Conservation (phyloP, 2,113 vertebrate genomes). For the Ciconia boyciana region DNA sequence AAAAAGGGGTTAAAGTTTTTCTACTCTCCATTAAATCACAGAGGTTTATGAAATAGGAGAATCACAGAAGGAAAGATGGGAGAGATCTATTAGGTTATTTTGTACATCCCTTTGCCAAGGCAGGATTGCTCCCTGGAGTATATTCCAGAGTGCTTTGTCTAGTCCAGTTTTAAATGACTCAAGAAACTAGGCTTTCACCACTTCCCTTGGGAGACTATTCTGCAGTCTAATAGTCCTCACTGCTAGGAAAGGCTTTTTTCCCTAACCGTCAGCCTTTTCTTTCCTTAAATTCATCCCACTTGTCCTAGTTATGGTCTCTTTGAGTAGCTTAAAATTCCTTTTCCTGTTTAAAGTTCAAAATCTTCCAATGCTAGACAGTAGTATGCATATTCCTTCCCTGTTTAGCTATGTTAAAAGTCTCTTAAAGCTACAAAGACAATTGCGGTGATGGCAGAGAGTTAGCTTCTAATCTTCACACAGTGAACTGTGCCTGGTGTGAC, state of each 20-base stretch:
- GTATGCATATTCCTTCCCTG: background rate
- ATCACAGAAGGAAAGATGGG: conserved; percentile 5
- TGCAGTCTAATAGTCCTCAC: conserved; percentile 46
- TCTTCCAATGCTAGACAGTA: background rate
- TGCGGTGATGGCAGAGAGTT: background rate
- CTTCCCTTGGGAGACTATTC: conserved; percentile 45
- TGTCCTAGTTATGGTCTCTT: background rate
- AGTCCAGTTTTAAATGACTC: conserved; percentile 48
- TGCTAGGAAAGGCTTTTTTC: conserved; percentile 29
- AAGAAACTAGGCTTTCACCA: conserved; percentile 48
- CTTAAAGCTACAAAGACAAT: background rate
- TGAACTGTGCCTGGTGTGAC: background rate
- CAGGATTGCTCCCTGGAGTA: conserved; percentile 43
- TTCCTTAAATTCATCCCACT: conserved; percentile 35
- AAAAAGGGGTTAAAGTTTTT: conserved; percentile 49
- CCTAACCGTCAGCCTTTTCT: conserved; percentile 18
- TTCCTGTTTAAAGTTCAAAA: background rate
- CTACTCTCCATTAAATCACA: conserved; percentile 18
- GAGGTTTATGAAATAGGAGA: conserved; percentile 18
- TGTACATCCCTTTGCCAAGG: conserved; percentile 47
- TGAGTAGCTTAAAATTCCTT: background rate
- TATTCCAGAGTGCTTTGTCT: conserved; percentile 54
- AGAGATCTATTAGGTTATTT: conserved; percentile 49
- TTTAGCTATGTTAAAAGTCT: background rate
- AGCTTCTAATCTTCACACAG: background rate